Conservation (phyloP, 2,113 vertebrate genomes). For the Eira barbara region DNA sequence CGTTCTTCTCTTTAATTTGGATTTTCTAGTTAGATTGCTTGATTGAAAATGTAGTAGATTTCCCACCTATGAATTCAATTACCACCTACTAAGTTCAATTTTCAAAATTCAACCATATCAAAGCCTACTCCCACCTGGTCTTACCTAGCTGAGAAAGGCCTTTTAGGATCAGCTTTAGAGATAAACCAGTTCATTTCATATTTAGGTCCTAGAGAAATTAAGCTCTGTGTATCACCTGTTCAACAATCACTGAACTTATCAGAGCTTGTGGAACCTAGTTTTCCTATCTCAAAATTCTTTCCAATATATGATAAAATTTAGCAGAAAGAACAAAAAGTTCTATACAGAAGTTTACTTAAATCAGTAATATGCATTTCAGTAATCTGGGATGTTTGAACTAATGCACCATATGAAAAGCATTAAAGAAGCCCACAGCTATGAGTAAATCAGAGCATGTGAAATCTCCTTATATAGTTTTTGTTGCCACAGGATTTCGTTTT, state of each 20-base stretch:
- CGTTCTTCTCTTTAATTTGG: slow-evolving; percentile 36
- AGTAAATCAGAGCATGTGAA: slow-evolving; percentile 52
- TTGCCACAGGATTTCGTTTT: slow-evolving; percentile 47
- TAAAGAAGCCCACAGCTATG: slow-evolving; percentile 11
- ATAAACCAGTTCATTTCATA: slow-evolving; percentile 26
- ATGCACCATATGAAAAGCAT: slow-evolving; percentile 59
- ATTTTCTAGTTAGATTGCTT: slow-evolving; percentile 33
- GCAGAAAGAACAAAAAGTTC: background rate
- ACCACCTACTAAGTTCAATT: slow-evolving; percentile 19
- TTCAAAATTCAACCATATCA: background rate
- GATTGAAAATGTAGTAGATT: slow-evolving; percentile 6
- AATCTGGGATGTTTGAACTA: slow-evolving; percentile 61
- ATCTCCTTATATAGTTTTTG: background rate
- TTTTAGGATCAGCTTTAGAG: background rate
- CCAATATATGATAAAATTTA: slow-evolving; percentile 17
- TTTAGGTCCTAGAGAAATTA: background rate
- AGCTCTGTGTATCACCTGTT: background rate
- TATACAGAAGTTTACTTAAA: background rate
- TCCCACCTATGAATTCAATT: slow-evolving; percentile 18
- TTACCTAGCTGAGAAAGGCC: background rate
- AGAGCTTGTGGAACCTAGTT: background rate
- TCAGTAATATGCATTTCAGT: slow-evolving; percentile 40
- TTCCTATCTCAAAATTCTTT: background rate
- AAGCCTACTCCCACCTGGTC: background rate
- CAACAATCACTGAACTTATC: background rate